These are phyloP conservation scores for Dendrocopos noguchii DNA, from an alignment of 2,113 vertebrate species.

Conservation along the genomic window DNA sequence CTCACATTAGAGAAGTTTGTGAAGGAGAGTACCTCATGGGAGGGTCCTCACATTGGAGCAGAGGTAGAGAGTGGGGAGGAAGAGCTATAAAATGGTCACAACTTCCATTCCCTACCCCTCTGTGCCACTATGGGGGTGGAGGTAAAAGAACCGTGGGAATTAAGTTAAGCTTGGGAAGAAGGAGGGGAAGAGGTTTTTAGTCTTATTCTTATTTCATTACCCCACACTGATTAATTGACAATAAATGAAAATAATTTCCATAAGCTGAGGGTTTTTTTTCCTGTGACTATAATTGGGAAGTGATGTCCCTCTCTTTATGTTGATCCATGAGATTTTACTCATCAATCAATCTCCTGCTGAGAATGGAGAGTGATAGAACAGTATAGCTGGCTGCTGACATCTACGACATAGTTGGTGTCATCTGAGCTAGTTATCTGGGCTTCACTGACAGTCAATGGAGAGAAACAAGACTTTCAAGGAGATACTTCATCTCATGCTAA, in stretches of 20 bases:
- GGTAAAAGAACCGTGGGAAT: background rate
- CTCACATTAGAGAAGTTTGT: accelerated
- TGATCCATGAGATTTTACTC: background rate
- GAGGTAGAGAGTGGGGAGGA: accelerated
- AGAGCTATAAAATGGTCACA: background rate
- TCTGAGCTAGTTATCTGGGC: background rate
- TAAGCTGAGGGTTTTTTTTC: accelerated
- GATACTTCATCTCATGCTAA: background rate
- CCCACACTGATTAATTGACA: background rate
- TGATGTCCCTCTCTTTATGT: background rate
- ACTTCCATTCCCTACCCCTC: accelerated
- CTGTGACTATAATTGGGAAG: background rate
- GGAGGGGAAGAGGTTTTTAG: accelerated
- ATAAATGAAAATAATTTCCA: background rate
- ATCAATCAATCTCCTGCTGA: background rate
- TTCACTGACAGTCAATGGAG: background rate
- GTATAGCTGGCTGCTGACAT: background rate
- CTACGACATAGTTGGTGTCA: background rate
- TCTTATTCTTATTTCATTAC: background rate
- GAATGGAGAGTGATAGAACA: background rate
- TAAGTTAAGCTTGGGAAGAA: background rate
- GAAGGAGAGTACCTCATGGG: background rate
- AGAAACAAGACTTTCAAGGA: background rate
- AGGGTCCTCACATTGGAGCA: accelerated
- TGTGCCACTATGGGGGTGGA: accelerated